Conservation (phyloP, 2,888 invertebrate genomes). For the Hipparchia semele region DNA sequence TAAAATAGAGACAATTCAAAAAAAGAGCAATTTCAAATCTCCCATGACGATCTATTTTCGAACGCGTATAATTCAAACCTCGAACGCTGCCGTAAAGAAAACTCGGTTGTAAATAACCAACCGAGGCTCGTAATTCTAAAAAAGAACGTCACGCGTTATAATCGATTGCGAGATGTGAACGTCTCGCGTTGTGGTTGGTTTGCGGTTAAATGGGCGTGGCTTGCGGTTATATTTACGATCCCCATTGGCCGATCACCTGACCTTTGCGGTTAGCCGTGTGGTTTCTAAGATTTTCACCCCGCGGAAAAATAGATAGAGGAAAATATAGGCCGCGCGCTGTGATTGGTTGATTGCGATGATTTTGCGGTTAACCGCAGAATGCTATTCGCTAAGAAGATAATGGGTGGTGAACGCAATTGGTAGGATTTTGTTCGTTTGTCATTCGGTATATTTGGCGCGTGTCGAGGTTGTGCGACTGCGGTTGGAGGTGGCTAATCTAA, state of each 20-base stretch:
- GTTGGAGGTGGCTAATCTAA: constrained; percentile 41
- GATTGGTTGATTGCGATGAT: constrained; percentile 73
- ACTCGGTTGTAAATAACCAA: constrained; percentile 49
- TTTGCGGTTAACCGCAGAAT: constrained; percentile 79
- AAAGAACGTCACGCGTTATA: constrained; percentile 64
- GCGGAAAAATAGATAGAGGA: constrained; percentile 79
- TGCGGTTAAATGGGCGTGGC: constrained; percentile 86
- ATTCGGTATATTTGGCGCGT: constrained; percentile 57
- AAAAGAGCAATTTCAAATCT: not conserved
- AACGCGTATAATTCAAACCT: not conserved
- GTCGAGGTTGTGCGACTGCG: constrained; percentile 47
- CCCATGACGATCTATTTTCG: not conserved
- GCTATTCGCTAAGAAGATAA: constrained; percentile 81
- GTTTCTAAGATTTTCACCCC: constrained; percentile 84
- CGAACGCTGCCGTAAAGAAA: constrained; percentile 2
- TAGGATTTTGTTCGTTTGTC: constrained; percentile 59
- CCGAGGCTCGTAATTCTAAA: constrained; percentile 58
- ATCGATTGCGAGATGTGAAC: constrained; percentile 74
- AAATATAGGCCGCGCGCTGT: constrained; percentile 67
- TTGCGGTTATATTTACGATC: constrained; percentile 84
- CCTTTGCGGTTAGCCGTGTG: constrained; percentile 84
- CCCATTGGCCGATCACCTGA: constrained; percentile 84
- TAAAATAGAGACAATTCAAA: too few relatives aligned
- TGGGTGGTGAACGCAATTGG: constrained; percentile 62
- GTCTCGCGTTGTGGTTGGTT: constrained; percentile 84